Conservation (phyloP, 2,113 vertebrate genomes). For the Setophaga coronata region DNA sequence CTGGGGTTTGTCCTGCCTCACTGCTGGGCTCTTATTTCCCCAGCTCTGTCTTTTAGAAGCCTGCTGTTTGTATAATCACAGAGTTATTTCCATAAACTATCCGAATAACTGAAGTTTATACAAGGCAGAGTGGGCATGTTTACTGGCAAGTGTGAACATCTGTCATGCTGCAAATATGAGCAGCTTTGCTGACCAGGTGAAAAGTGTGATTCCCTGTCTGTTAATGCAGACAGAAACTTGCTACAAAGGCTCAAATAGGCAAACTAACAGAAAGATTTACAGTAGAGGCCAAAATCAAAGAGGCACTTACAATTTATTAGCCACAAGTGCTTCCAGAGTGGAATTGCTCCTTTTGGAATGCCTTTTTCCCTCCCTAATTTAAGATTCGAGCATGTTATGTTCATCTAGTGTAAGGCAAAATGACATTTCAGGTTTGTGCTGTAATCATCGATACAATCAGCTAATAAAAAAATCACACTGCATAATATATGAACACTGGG, state of each 20-base stretch:
- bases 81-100: neutral
- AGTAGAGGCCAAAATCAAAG: neutral
- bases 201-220: neutral
- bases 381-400: accelerated
- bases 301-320: neutral
- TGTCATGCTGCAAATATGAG: neutral
- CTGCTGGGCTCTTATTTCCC: neutral
- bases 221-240: neutral
- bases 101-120: neutral
- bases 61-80: neutral
- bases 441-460: neutral
- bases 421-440: neutral
- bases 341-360: neutral
- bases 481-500: neutral
- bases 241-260: neutral
- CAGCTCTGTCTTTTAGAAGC: neutral
- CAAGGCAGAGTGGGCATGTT: neutral
- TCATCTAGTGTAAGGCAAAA: neutral
- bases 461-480: accelerated
- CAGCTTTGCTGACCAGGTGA: neutral
- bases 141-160: neutral
- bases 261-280: neutral
- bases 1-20: neutral
- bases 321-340: neutral
- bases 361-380: accelerated